phyloP scores from a whole-genome alignment of 2,888 invertebrate genomes.

The Plagodis pulveraria region DNA sequence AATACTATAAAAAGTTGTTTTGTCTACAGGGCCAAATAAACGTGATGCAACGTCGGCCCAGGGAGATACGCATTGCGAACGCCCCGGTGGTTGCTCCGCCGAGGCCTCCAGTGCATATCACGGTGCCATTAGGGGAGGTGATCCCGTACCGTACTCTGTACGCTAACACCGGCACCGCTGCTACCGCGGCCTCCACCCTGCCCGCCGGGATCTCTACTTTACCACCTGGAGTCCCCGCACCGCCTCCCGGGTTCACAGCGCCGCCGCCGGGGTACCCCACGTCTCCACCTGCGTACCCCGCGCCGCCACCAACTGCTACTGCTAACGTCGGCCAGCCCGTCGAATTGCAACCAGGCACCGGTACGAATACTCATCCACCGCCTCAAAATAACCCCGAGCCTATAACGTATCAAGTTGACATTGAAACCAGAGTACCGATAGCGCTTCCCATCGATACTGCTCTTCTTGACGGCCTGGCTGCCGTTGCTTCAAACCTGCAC shows the following conservation, averaged over 20 bases:
- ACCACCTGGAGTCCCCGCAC: slow-evolving; percentile 9
- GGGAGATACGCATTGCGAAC: too few species aligned
- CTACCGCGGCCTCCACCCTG: slow-evolving; percentile 13
- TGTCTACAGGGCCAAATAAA: slow-evolving; percentile 61
- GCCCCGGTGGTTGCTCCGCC: slow-evolving; percentile 19
- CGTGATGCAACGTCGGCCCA: slow-evolving; percentile 44
- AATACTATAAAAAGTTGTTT: background rate
- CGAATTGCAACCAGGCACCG: slow-evolving; percentile 26
- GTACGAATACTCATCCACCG: slow-evolving; percentile 46
- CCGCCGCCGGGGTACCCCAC: background rate
- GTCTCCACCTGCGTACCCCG: background rate
- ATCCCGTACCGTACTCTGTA: background rate
- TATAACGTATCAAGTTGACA: slow-evolving; percentile 65
- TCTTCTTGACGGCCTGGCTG: slow-evolving; percentile 49
- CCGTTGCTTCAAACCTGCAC: slow-evolving; percentile 34
- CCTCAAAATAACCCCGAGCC: slow-evolving; percentile 45
- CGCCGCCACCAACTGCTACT: background rate
- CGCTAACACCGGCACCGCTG: background rate
- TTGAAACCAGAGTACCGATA: slow-evolving; percentile 65
- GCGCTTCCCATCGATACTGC: slow-evolving; percentile 59
- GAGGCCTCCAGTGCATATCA: background rate
- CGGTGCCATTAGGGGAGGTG: background rate
- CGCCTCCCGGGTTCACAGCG: background rate
- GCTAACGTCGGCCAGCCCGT: background rate
- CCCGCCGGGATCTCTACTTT: slow-evolving; percentile 19